A percentile compares a stretch with the other conserved stretches of the same genome.
phyloP scores from a whole-genome alignment of 2,797 vertebrate genomes.

The Semotilus atromaculatus region DNA sequence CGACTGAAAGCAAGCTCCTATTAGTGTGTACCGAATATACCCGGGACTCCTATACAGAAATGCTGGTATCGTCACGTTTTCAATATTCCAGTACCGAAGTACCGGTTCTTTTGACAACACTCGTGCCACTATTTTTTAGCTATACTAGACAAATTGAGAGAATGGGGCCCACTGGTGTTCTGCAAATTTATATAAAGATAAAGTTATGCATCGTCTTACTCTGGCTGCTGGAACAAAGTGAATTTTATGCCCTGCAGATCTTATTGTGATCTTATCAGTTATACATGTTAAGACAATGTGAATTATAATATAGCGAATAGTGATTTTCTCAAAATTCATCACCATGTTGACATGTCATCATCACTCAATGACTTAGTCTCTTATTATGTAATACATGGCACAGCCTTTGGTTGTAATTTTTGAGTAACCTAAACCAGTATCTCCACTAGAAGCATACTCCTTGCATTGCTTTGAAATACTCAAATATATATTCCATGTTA shows the following conservation, averaged over 20 bases:
- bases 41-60: no score
- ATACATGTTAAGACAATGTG: background rate
- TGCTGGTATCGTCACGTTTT: no score
- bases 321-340: background rate
- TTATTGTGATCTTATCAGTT: background rate
- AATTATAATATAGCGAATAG: background rate
- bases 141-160: background rate
- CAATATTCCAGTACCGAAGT: no score
- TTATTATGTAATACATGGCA: background rate
- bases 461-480: background rate
- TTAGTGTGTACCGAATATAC: no score
- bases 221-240: constrained; percentile 14
- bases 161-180: background rate
- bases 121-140: background rate
- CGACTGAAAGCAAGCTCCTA: no score
- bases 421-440: background rate
- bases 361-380: background rate
- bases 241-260: constrained; percentile 7
- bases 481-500: background rate
- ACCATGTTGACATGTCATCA: background rate
- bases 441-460: background rate
- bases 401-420: background rate
- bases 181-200: constrained; percentile 4
- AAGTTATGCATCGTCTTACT: background rate
- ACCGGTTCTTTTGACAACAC: no score